phyloP scores from a whole-genome alignment of 2,888 invertebrate genomes.

The Acleris sparsana region DNA sequence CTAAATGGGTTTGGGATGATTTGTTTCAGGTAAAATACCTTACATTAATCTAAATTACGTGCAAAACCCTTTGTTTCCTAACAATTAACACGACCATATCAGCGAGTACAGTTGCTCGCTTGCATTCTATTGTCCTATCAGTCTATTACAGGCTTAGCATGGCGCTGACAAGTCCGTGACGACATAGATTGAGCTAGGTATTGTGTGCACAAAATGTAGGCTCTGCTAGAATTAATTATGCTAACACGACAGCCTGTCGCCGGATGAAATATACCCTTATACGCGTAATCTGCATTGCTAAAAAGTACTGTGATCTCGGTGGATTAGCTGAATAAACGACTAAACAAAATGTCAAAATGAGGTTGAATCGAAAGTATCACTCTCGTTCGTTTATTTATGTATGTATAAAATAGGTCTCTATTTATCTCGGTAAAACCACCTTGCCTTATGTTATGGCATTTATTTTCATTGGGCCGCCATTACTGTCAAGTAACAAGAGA shows the following conservation, averaged over 20 bases:
- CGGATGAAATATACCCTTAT: background rate
- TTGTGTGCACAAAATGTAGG: conserved; percentile 38
- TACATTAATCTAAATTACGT: background rate
- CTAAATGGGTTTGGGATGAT: no score
- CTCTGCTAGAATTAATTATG: conserved; percentile 43
- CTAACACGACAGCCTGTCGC: conserved; percentile 21
- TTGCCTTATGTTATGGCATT: no score
- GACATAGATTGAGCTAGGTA: conserved; percentile 38
- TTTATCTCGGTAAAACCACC: no score
- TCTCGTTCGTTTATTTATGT: no score
- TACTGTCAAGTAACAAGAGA: no score
- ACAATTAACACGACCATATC: conserved; percentile 9
- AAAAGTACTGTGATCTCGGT: background rate
- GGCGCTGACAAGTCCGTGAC: conserved; percentile 39
- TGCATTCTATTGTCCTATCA: conserved; percentile 15
- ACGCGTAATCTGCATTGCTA: background rate
- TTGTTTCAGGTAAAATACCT: background rate
- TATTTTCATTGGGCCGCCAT: no score
- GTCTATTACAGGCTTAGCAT: conserved; percentile 33
- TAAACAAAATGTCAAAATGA: no score
- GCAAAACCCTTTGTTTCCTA: background rate
- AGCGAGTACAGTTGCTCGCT: conserved; percentile 12
- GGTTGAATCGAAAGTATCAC: no score
- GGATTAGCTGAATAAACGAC: background rate
- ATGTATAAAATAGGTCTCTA: no score